phyloP scores from a whole-genome alignment of 2,797 vertebrate species.

The Melopsittacus undulatus region DNA sequence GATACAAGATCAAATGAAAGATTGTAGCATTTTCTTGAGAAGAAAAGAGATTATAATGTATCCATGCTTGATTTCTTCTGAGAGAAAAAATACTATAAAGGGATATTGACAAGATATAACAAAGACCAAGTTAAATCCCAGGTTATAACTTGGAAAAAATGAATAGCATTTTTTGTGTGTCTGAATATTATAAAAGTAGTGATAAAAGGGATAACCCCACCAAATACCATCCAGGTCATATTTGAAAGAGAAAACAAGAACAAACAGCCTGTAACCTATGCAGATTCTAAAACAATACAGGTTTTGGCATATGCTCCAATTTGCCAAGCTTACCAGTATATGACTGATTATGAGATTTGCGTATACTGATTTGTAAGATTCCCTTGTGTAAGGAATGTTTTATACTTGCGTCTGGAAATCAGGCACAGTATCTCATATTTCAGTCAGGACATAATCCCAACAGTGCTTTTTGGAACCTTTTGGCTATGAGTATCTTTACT shows the following conservation, averaged over 20 bases:
- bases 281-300: not conserved
- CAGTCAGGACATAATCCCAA: not conserved
- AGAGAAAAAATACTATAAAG: not conserved
- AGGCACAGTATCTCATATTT: not conserved
- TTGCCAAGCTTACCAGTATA: not conserved
- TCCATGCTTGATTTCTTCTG: not conserved
- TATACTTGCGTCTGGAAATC: not conserved
- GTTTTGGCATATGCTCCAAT: not conserved
- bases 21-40: conserved; percentile 6
- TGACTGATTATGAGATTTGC: not conserved
- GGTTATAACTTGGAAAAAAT: not conserved
- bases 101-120: not conserved
- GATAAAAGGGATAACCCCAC: not conserved
- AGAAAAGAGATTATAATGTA: not conserved
- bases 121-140: not conserved
- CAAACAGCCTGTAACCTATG: not conserved
- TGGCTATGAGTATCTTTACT: not conserved
- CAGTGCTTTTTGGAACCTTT: not conserved
- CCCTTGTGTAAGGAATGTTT: not conserved
- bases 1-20: conserved; percentile 16
- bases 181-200: not conserved
- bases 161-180: not conserved
- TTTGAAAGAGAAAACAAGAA: not conserved
- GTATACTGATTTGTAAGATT: not conserved
- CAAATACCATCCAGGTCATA: not conserved